A percentile compares a stretch with the other conserved stretches of the same genome.
These are phyloP conservation scores for Parauchenoglanis punctatus DNA, from an alignment of 2,797 vertebrate genomes.

Conservation along the genomic window DNA sequence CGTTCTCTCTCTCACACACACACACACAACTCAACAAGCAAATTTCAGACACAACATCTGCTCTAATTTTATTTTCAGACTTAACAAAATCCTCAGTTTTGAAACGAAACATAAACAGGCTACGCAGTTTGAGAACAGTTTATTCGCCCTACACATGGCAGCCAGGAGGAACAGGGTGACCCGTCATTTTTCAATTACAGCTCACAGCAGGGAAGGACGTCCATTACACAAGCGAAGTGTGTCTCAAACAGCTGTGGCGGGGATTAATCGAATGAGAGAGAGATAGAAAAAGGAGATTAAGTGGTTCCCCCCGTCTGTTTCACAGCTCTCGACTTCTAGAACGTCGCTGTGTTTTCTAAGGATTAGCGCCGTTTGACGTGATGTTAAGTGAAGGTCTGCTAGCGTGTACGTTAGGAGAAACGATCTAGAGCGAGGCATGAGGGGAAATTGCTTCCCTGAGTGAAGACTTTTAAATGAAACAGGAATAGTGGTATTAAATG, in stretches of 20 bases:
- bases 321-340: constrained; percentile 48
- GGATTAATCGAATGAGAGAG: constrained; percentile 58
- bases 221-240: constrained; percentile 46
- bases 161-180: constrained; percentile 13
- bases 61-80: neutral
- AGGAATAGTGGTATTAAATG: neutral
- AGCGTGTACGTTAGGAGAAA: constrained; percentile 22
- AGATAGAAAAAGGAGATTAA: constrained; percentile 54
- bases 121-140: neutral
- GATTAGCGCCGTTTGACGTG: constrained; percentile 44
- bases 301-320: constrained; percentile 15
- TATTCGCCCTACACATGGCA: neutral
- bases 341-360: constrained; percentile 36
- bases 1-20: neutral
- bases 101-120: neutral
- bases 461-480: neutral
- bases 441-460: neutral
- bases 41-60: neutral
- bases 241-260: constrained; percentile 48
- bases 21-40: neutral
- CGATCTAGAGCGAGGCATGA: constrained; percentile 3
- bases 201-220: constrained; percentile 36
- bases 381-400: constrained; percentile 24
- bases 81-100: neutral
- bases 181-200: constrained; percentile 48